Evolutionary conservation across 1,140 invertebrate species (phyloP).

Genomic region (Kradibia gibbosae): DNA sequence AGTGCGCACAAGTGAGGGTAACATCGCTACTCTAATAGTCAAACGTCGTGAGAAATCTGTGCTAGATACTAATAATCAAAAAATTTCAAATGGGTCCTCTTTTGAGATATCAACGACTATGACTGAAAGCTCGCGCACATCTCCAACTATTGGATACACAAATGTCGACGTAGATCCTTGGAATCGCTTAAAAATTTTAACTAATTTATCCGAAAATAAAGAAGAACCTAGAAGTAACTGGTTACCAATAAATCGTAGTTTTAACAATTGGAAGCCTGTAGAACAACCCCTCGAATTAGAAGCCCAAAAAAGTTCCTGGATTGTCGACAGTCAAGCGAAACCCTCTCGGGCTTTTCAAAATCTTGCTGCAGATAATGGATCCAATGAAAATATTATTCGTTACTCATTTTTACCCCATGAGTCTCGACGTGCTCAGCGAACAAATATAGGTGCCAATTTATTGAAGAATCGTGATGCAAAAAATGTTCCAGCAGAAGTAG

Average conservation of each 20-base stretch:
- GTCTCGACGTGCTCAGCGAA: constrained; percentile 59
- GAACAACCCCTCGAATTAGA: not conserved
- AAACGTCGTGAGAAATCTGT: constrained; percentile 77
- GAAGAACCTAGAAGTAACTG: constrained; percentile 20
- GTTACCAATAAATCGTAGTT: constrained; percentile 19
- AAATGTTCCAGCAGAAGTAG: constrained; percentile 78
- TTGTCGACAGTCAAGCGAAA: not conserved
- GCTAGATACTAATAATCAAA: not conserved
- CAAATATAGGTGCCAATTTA: constrained; percentile 67
- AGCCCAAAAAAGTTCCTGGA: not conserved
- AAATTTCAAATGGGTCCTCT: not conserved
- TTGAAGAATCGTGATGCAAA: constrained; percentile 65
- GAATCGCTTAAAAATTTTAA: constrained; percentile 31
- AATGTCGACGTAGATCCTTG: constrained; percentile 44
- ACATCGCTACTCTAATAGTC: constrained; percentile 82
- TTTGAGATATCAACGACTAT: not conserved
- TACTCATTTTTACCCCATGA: constrained; percentile 62
- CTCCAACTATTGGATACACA: constrained; percentile 28
- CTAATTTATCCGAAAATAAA: not conserved
- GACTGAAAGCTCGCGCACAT: not conserved
- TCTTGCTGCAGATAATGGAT: constrained; percentile 14
- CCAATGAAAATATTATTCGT: constrained; percentile 16
- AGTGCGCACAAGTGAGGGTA: constrained; percentile 82
- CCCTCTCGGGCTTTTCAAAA: constrained; percentile 22
- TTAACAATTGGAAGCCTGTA: constrained; percentile 37